Conservation (phyloP, 2,797 vertebrate genomes). For the Falco rusticolus region DNA sequence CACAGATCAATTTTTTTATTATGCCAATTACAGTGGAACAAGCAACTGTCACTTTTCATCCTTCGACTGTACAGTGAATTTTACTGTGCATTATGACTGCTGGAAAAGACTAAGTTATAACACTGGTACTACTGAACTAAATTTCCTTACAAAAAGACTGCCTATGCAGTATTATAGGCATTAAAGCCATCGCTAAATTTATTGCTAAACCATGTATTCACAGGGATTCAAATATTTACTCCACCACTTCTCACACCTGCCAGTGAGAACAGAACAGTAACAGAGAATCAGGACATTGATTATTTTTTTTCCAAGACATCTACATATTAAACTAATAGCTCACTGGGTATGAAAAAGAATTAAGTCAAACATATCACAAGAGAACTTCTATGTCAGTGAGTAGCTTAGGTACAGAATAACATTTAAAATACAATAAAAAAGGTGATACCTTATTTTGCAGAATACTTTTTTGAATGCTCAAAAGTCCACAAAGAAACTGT, state of each 20-base stretch:
- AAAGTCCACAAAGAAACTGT: neutral
- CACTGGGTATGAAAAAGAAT: neutral
- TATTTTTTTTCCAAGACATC: neutral
- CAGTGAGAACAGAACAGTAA: neutral
- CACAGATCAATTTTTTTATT: neutral
- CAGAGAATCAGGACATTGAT: neutral
- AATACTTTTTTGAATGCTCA: neutral
- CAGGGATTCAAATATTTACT: neutral
- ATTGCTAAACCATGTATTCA: neutral
- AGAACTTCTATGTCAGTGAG: neutral
- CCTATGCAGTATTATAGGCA: neutral
- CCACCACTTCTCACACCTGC: neutral
- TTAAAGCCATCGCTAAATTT: neutral
- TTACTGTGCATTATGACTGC: neutral
- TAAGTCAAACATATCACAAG: neutral
- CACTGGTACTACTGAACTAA: neutral
- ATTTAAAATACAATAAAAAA: neutral
- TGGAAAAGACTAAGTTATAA: neutral
- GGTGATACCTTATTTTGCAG: neutral
- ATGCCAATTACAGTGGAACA: neutral
- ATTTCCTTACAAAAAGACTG: neutral
- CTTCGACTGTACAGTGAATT: neutral
- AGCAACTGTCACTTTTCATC: slow-evolving; percentile 33
- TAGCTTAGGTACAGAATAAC: neutral
- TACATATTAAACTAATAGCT: neutral